Conservation (phyloP, 2,888 invertebrate species). For the Agonopterix heracliana region DNA sequence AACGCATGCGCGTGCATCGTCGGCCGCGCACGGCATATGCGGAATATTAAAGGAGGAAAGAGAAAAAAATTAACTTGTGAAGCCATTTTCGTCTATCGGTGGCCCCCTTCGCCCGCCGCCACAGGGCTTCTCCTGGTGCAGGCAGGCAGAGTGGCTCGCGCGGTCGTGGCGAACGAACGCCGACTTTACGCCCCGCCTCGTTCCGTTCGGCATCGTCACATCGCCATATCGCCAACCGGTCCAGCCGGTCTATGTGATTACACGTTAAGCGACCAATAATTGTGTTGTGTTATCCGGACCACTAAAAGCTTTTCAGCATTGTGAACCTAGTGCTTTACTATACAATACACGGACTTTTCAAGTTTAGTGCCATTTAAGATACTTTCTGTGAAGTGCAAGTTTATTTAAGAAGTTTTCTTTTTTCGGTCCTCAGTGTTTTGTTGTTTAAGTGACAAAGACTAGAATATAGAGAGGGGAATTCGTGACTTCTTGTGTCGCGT, state of each 20-base stretch:
- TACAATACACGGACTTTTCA: constrained; percentile 17
- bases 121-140: constrained; percentile 45
- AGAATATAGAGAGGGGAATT: constrained; percentile 23
- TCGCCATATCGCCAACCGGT: constrained; percentile 36
- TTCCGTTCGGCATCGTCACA: constrained; percentile 10
- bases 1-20: constrained; percentile 71
- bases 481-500: constrained; percentile 38
- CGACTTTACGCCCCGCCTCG: constrained; percentile 12
- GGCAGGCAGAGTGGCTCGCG: constrained; percentile 60
- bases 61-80: constrained; percentile 77
- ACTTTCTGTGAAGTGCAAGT: constrained; percentile 56
- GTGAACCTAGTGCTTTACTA: constrained; percentile 25
- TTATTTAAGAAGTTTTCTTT: constrained; percentile 39
- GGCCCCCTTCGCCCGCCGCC: constrained; percentile 61
- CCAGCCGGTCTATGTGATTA: constrained; percentile 44
- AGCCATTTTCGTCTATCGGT: constrained; percentile 75
- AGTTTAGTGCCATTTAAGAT: constrained; percentile 25
- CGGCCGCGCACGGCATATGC: constrained; percentile 72
- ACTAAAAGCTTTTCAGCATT: constrained; percentile 30
- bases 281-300: constrained; percentile 52
- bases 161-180: constrained; percentile 51
- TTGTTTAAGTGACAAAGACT: constrained; percentile 34
- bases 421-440: constrained; percentile 28
- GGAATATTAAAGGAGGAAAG: constrained; percentile 76
- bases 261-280: constrained; percentile 49